Percentiles rank a stretch among this genome's conserved stretches.
phyloP scores from a whole-genome alignment of 2,888 invertebrate species.

The Bhutanitis thaidina region DNA sequence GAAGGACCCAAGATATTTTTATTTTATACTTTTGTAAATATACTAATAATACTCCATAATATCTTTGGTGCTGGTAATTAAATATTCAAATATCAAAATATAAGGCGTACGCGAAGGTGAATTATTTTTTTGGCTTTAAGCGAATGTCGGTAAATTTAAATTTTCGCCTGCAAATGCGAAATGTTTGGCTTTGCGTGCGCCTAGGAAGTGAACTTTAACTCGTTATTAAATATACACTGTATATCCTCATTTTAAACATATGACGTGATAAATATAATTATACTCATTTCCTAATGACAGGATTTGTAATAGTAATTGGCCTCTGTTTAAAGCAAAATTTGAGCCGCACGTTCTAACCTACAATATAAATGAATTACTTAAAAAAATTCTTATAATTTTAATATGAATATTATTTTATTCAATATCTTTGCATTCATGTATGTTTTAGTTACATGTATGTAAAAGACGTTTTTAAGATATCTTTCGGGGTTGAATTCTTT shows the following conservation, averaged over 20 bases:
- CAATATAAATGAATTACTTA: no score
- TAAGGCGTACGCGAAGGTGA: slow-evolving; percentile 61
- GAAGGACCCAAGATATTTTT: slow-evolving; percentile 47
- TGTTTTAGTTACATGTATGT: background rate
- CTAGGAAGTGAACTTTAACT: slow-evolving; percentile 32
- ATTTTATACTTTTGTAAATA: slow-evolving; percentile 45
- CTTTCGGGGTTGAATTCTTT: no score
- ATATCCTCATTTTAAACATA: background rate
- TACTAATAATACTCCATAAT: slow-evolving; percentile 33
- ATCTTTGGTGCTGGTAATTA: slow-evolving; percentile 27
- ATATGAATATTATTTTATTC: no score
- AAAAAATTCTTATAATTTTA: no score
- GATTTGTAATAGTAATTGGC: no score
- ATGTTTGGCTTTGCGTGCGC: slow-evolving; percentile 56
- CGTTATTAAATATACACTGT: slow-evolving; percentile 2
- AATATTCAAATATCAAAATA: slow-evolving; percentile 19
- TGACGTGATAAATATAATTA: background rate
- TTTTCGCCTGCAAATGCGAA: slow-evolving; percentile 35
- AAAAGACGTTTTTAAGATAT: background rate
- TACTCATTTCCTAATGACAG: background rate
- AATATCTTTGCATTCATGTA: background rate
- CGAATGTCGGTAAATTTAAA: slow-evolving; percentile 30
- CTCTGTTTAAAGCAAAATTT: no score
- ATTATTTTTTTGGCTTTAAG: slow-evolving; percentile 34
- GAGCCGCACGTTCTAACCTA: no score